Evolutionary conservation across 2,113 vertebrate species (phyloP).

Genomic region (Urocynchramus pylzowi): DNA sequence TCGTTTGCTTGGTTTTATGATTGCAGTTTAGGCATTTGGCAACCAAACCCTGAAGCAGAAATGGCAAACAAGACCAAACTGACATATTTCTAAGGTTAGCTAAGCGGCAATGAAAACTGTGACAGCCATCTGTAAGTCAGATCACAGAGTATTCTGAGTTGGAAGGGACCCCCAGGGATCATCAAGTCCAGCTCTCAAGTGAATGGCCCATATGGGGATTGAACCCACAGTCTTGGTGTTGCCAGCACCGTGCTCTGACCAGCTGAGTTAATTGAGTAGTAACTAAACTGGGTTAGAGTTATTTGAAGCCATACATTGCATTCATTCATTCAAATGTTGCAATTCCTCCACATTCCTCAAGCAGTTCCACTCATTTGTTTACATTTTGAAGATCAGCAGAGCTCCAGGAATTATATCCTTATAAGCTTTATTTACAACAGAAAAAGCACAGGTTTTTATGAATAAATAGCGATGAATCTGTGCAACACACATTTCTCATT

Average conservation of each 20-base stretch:
- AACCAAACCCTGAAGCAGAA: neutral
- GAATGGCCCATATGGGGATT: neutral
- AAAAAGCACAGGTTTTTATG: neutral
- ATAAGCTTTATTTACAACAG: neutral
- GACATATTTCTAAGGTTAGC: neutral
- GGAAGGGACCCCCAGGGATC: neutral
- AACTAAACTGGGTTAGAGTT: neutral
- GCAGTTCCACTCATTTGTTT: neutral
- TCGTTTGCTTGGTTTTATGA: neutral
- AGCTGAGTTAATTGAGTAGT: fast-evolving
- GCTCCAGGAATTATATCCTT: neutral
- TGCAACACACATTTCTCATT: neutral
- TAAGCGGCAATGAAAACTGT: neutral
- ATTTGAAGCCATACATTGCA: neutral
- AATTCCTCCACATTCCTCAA: neutral
- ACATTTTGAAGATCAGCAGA: neutral
- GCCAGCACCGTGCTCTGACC: neutral
- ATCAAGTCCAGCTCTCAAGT: neutral
- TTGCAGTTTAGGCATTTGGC: neutral
- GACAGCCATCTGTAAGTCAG: neutral
- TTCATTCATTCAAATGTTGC: neutral
- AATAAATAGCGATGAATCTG: neutral
- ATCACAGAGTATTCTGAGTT: neutral
- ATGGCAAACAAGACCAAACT: neutral
- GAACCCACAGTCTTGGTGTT: fast-evolving